Percentiles rank a stretch among this genome's conserved stretches.
These are phyloP conservation scores for Apistogramma diplotaenia DNA, from an alignment of 2,113 vertebrate species.

Conservation along the genomic window DNA sequence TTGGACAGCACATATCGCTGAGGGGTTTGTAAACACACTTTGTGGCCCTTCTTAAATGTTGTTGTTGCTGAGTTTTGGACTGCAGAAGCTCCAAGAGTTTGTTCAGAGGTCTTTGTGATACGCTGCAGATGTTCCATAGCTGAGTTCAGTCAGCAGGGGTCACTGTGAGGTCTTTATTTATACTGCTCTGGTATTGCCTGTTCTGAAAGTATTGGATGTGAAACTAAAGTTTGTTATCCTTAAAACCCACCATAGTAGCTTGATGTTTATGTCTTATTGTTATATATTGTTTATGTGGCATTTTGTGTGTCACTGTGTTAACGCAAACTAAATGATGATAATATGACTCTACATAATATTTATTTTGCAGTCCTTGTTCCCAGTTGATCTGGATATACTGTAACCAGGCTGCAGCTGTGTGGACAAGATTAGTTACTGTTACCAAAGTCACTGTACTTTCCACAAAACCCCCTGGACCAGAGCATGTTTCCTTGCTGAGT, in stretches of 20 bases:
- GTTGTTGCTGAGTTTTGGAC: neutral
- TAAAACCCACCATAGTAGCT: neutral
- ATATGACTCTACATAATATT: neutral
- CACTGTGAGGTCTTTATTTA: neutral
- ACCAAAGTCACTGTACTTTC: neutral
- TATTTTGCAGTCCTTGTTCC: neutral
- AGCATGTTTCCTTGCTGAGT: neutral
- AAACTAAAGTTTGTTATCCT: neutral
- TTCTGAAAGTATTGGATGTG: neutral
- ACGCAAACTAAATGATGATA: neutral
- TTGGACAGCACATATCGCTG: neutral
- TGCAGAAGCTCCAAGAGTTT: neutral
- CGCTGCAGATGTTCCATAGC: neutral
- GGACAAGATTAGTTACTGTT: neutral
- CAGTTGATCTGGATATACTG: neutral
- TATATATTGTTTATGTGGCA: neutral
- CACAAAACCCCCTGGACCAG: neutral
- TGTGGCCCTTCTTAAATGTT: neutral
- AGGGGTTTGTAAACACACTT: neutral
- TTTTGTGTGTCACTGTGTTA: neutral
- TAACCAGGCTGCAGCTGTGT: neutral
- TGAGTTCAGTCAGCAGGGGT: conserved; percentile 29
- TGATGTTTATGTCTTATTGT: neutral
- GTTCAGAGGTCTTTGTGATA: neutral
- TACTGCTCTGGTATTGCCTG: neutral